Percentiles rank a stretch among this genome's conserved stretches.
Evolutionary conservation across 2,888 invertebrate genomes (phyloP).

Genomic region (Tanytarsus gracilentus): DNA sequence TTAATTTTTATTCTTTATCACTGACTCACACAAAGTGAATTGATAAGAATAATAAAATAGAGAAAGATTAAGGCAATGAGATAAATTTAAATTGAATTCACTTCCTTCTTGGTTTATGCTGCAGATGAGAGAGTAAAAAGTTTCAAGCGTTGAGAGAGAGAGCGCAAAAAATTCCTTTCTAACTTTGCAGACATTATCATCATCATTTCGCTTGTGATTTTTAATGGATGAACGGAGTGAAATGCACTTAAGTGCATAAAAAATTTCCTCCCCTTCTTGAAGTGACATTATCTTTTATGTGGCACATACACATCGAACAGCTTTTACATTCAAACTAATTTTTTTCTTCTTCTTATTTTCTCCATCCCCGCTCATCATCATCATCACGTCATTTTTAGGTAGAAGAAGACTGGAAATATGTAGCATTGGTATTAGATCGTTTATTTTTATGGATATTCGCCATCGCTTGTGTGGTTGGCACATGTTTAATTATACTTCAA

Average conservation of each 20-base stretch:
- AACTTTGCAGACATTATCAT: too few relatives aligned
- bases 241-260: too few relatives aligned
- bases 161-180: too few relatives aligned
- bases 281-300: too few relatives aligned
- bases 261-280: too few relatives aligned
- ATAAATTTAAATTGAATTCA: conserved; percentile 21
- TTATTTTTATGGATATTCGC: conserved; percentile 94
- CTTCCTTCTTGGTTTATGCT: background rate
- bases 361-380: background rate
- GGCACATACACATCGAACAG: too few relatives aligned
- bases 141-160: too few relatives aligned
- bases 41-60: conserved; percentile 25
- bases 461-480: conserved; percentile 84
- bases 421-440: conserved; percentile 84
- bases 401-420: conserved; percentile 97
- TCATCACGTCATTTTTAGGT: conserved; percentile 51
- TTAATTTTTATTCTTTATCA: background rate
- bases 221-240: too few relatives aligned
- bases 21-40: conserved; percentile 6
- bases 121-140: background rate
- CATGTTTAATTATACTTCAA: conserved; percentile 76
- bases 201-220: too few relatives aligned
- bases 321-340: too few relatives aligned
- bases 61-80: conserved; percentile 11
- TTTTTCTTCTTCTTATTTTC: conserved; percentile 2